A percentile compares a stretch with the other conserved stretches of the same genome.
Evolutionary conservation across 2,888 invertebrate species (phyloP).

Genomic region (Cordilura impudica): DNA sequence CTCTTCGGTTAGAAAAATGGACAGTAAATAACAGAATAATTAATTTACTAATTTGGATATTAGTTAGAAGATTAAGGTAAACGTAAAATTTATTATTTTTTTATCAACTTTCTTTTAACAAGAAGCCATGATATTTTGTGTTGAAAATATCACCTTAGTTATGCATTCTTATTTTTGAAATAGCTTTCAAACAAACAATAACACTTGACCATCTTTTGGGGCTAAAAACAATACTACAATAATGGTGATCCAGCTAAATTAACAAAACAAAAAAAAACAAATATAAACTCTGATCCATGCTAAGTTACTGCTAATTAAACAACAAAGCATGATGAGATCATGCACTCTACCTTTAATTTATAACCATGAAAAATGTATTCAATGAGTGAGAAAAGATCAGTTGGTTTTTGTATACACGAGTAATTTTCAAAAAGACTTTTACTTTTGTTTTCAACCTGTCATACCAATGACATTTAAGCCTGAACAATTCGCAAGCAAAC

Average conservation of each 20-base stretch:
- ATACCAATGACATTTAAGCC: conserved; percentile 30
- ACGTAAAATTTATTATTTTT: conserved; percentile 39
- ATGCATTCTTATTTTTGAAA: conserved; percentile 7
- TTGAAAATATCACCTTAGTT: too few species aligned
- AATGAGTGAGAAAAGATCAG: conserved; percentile 49
- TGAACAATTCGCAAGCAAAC: not conserved
- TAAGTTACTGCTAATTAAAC: conserved; percentile 55
- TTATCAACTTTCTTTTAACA: conserved; percentile 57
- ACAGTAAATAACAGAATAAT: conserved; percentile 11
- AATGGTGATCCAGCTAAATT: conserved; percentile 1
- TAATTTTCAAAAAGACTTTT: conserved; percentile 43
- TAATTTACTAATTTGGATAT: conserved; percentile 28
- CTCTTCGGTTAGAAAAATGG: conserved; percentile 2
- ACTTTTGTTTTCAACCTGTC: conserved; percentile 43
- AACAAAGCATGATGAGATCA: conserved; percentile 60
- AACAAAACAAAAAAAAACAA: not conserved
- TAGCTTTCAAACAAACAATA: conserved; percentile 29
- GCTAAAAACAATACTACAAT: not conserved
- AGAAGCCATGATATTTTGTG: conserved; percentile 29
- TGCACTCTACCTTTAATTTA: conserved; percentile 57
- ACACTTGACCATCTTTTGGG: conserved; percentile 43
- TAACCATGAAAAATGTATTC: conserved; percentile 45
- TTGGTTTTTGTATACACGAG: not conserved
- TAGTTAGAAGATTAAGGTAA: conserved; percentile 40
- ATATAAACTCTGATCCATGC: conserved; percentile 4